These are phyloP conservation scores for Neotoma lepida DNA, from an alignment of 2,113 vertebrate species.

Conservation along the genomic window DNA sequence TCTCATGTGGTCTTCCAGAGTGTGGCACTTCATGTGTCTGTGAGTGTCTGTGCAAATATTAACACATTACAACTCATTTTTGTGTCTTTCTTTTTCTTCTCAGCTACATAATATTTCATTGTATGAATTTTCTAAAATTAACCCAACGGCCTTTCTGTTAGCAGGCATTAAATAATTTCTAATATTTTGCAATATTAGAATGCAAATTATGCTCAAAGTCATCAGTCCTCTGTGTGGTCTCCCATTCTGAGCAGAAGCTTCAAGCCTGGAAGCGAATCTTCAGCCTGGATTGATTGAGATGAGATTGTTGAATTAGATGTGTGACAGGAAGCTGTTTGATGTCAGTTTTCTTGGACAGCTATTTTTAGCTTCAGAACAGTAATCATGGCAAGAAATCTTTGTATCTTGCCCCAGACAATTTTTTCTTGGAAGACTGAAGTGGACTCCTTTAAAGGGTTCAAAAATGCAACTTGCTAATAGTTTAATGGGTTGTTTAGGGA, in stretches of 20 bases:
- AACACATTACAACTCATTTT: not conserved
- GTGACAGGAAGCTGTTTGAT: constrained; percentile 64
- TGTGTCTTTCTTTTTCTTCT: not conserved
- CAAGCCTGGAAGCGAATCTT: not conserved
- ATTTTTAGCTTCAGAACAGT: constrained; percentile 69
- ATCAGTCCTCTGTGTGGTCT: constrained; percentile 2
- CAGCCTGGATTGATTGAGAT: constrained; percentile 34
- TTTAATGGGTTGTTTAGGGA: constrained; percentile 54
- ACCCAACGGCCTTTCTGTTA: not conserved
- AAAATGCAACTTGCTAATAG: constrained; percentile 64
- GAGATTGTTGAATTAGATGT: constrained; percentile 60
- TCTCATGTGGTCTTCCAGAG: not conserved
- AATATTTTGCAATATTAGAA: constrained; percentile 10
- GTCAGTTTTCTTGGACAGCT: constrained; percentile 68
- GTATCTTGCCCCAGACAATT: constrained; percentile 37
- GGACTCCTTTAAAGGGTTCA: constrained; percentile 50
- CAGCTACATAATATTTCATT: constrained; percentile 32
- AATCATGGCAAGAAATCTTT: constrained; percentile 73
- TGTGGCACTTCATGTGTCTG: not conserved
- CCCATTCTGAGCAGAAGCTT: constrained; percentile 2
- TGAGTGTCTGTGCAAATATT: not conserved
- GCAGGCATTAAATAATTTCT: not conserved
- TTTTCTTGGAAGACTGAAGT: constrained; percentile 72
- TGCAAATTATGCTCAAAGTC: not conserved
- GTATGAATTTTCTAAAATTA: constrained; percentile 32